Evolutionary conservation across 2,888 invertebrate species (phyloP).

Genomic region (Tipula helvola): DNA sequence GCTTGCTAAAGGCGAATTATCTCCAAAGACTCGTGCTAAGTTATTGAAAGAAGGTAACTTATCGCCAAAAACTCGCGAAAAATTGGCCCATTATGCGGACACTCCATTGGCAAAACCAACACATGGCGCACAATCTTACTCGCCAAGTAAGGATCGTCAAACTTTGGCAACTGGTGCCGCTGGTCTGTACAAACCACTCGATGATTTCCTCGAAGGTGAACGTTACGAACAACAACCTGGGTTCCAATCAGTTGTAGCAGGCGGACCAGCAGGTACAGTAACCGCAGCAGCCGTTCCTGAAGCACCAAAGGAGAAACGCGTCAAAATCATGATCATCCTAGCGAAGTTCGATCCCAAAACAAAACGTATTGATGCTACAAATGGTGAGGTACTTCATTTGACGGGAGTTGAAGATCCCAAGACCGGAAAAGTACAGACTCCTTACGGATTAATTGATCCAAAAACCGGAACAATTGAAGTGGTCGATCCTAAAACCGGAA

Average conservation of each 20-base stretch:
- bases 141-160: constrained; percentile 29
- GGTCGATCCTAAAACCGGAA: constrained; percentile 47
- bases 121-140: neutral
- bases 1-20: constrained; percentile 31
- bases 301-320: constrained; percentile 43
- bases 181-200: constrained; percentile 39
- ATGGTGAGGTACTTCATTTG: constrained; percentile 52
- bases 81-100: constrained; percentile 19
- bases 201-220: constrained; percentile 55
- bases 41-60: constrained; percentile 32
- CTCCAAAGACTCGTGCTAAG: constrained; percentile 28
- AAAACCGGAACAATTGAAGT: constrained; percentile 49
- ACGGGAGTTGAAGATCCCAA: constrained; percentile 56
- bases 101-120: neutral
- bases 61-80: constrained; percentile 42
- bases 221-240: constrained; percentile 40
- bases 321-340: constrained; percentile 65
- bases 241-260: constrained; percentile 28
- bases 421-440: constrained; percentile 55
- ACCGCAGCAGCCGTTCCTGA: constrained; percentile 30
- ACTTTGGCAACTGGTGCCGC: constrained; percentile 34
- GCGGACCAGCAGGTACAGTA: constrained; percentile 28
- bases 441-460: constrained; percentile 57
- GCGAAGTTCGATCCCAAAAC: constrained; percentile 55
- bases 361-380: constrained; percentile 52